Conservation (phyloP, 92 coral and sea anemone species). For the Phenganax marumi region DNA sequence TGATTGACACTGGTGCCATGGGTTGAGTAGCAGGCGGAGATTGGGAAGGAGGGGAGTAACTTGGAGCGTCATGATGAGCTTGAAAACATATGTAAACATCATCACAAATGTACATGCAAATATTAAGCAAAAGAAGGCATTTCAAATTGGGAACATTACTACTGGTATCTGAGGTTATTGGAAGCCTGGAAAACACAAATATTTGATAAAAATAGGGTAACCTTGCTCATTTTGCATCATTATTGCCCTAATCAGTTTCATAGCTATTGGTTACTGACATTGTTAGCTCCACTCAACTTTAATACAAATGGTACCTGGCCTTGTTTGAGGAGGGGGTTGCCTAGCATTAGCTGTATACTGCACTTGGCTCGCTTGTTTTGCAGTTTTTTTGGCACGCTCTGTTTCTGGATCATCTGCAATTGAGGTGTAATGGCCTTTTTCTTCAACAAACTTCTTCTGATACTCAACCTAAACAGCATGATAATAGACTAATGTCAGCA, state of each 20-base stretch:
- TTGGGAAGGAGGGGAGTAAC: conserved; percentile 24
- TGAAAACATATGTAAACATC: not conserved
- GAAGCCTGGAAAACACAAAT: too few relatives aligned
- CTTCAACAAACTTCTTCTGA: conserved; percentile 79
- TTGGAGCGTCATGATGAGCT: not conserved
- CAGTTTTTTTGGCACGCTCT: conserved; percentile 65
- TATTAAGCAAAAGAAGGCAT: too few relatives aligned
- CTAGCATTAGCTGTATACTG: conserved; percentile 35
- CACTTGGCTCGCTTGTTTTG: conserved; percentile 70
- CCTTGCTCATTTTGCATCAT: too few relatives aligned
- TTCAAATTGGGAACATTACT: too few relatives aligned
- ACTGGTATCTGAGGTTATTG: too few relatives aligned
- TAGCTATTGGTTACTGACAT: not conserved
- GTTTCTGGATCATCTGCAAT: conserved; percentile 96
- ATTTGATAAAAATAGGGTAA: too few relatives aligned
- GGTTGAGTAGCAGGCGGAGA: conserved; percentile 21
- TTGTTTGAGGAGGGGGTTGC: conserved; percentile 5
- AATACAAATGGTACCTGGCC: not conserved
- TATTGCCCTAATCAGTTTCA: not conserved
- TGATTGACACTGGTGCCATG: conserved; percentile 32
- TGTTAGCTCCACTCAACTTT: not conserved
- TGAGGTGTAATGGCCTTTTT: conserved; percentile 80
- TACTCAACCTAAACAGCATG: conserved; percentile 69
- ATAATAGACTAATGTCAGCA: too few relatives aligned
- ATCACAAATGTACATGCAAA: not conserved